Percentiles rank a stretch among this genome's conserved stretches.
These are phyloP conservation scores for Oryzias celebensis DNA, from an alignment of 2,113 vertebrate species.

Conservation along the genomic window DNA sequence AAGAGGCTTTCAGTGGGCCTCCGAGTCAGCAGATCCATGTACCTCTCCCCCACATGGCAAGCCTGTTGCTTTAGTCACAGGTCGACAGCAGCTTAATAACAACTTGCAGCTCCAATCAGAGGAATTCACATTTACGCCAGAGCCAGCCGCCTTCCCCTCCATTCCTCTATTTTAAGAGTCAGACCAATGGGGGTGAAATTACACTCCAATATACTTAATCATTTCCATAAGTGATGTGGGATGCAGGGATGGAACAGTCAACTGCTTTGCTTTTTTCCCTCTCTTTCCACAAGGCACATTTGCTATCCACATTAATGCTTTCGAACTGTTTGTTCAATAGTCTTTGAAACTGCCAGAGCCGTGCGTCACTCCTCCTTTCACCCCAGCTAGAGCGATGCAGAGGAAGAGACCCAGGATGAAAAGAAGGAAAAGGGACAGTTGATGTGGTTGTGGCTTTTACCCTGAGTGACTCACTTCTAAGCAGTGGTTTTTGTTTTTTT, in stretches of 20 bases:
- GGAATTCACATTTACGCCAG: slow-evolving; percentile 64
- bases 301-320: slow-evolving; percentile 39
- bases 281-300: slow-evolving; percentile 59
- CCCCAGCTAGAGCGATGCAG: background rate
- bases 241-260: slow-evolving; percentile 29
- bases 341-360: slow-evolving; percentile 41
- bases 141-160: slow-evolving; percentile 38
- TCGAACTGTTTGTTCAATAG: slow-evolving; percentile 22
- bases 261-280: slow-evolving; percentile 8
- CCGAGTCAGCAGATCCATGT: slow-evolving; percentile 34
- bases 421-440: slow-evolving; percentile 42
- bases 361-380: slow-evolving; percentile 43
- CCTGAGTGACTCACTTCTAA: slow-evolving; percentile 44
- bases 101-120: slow-evolving; percentile 66
- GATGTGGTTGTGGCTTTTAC: slow-evolving; percentile 60
- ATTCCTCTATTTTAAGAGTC: slow-evolving; percentile 71
- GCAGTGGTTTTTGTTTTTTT: slow-evolving; percentile 43
- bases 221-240: slow-evolving; percentile 74
- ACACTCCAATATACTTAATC: slow-evolving; percentile 75
- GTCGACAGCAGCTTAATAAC: slow-evolving; percentile 68
- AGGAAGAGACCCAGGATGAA: slow-evolving; percentile 29
- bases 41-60: slow-evolving; percentile 38
- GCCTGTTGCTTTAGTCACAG: slow-evolving; percentile 55
- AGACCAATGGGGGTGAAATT: slow-evolving; percentile 67
- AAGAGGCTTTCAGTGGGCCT: slow-evolving; percentile 14